Base-by-base conservation (phyloP, 2,113 vertebrate species). In the Mesoclemmys tuberculata region DNA sequence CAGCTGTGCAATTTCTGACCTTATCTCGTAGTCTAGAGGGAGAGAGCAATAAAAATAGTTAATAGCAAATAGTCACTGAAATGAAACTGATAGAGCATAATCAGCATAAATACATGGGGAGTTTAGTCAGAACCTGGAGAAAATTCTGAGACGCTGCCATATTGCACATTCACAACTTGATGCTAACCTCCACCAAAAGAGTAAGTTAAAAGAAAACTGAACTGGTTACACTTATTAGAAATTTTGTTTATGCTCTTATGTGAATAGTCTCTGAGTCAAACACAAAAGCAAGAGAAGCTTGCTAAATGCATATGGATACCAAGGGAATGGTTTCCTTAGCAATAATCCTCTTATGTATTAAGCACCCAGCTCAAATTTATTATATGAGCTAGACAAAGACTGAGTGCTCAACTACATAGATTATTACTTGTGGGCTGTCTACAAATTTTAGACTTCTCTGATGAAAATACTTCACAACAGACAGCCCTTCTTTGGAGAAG, bases 401-500 rank as follows among this genome's bases (percentile, higher is more conserved):
- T 79, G 46, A 58, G 5, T 49, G 31, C 48, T 88, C 77, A 91
- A 90, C 46, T 84, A 89, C 38, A 49, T 88, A 85, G 38, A 81
- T 89, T 95, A 92, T 95, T 91, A 78, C 81, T 91, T 52, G 31
- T 82, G 84, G 27, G 87, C 48, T 4, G 1, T 27, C 87, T 51
- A 94, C 87, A 49, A 86, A 90, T 96, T 95, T 93, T 88, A 83
- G 27, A 51, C 93, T 82, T 92, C 89, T 96, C 83, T 93, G 71
- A 84, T 90, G 44, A 88, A 96, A 97, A 94, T 84, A 22, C 74
- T 94, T 94, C 51, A 95, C 49, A 94, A 58, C 90, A 87, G 88
- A 90, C 61, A 87, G 49, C 80, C 61, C 86, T 96, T 94, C 92
- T 95, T 92, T 90, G 68, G 84, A 96, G 90, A 38, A 97, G 71